phyloP scores from a whole-genome alignment of 2,113 vertebrate species.

The Epinephelus fuscoguttatus region DNA sequence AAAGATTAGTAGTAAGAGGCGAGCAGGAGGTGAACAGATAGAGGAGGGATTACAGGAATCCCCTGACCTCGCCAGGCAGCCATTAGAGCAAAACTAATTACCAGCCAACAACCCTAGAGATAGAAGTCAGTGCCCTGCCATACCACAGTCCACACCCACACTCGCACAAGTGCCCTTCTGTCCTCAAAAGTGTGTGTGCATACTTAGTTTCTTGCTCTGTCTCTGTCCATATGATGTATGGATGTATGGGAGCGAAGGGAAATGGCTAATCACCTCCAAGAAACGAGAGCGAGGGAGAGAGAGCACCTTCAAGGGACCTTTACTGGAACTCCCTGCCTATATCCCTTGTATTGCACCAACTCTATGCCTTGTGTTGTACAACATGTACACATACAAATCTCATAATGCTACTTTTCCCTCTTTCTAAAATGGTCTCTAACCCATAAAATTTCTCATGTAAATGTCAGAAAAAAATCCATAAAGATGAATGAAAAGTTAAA shows the following conservation, averaged over 20 bases:
- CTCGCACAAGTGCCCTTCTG: constrained; percentile 42
- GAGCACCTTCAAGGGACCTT: constrained; percentile 59
- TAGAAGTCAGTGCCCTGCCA: constrained; percentile 64
- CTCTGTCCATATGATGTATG: constrained; percentile 59
- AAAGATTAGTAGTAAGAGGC: constrained; percentile 81
- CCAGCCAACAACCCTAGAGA: constrained; percentile 75
- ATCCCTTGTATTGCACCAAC: neutral
- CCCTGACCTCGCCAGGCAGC: constrained; percentile 78
- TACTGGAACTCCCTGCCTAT: constrained; percentile 15
- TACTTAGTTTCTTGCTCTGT: constrained; percentile 39
- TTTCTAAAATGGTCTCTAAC: neutral
- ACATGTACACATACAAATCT: neutral
- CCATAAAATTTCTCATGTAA: neutral
- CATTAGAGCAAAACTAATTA: constrained; percentile 86
- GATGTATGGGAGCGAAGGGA: constrained; percentile 59
- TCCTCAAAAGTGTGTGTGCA: constrained; percentile 28
- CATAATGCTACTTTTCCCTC: neutral
- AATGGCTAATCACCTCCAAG: constrained; percentile 62
- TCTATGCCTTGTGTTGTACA: neutral
- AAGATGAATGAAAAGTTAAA: neutral
- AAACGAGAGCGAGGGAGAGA: constrained; percentile 22
- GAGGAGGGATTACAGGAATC: constrained; percentile 84
- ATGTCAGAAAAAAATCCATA: neutral
- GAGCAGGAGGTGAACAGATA: constrained; percentile 81
- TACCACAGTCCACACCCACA: constrained; percentile 53